Evolutionary conservation across 1,140 invertebrate genomes (phyloP).

Genomic region (Penaeus indicus): DNA sequence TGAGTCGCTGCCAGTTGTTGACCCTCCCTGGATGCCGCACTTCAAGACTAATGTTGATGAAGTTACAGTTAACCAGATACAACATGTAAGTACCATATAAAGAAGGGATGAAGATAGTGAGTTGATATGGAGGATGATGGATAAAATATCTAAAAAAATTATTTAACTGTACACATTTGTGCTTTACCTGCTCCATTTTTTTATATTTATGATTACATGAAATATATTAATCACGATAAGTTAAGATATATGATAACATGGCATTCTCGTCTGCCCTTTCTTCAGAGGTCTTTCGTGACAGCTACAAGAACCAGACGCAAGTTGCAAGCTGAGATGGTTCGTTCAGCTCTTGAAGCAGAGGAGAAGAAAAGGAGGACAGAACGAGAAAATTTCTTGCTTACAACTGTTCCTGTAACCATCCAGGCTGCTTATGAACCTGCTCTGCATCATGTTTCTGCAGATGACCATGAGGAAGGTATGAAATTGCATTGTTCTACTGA

Average conservation of each 20-base stretch:
- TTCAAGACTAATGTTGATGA: constrained; percentile 89
- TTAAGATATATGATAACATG: neutral
- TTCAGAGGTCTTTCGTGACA: constrained; percentile 93
- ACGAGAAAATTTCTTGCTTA: constrained; percentile 95
- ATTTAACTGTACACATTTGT: too few species aligned
- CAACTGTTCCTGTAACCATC: constrained; percentile 94
- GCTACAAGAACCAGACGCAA: constrained; percentile 98
- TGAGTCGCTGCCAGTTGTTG: constrained; percentile 92
- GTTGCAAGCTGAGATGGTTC: constrained; percentile 97
- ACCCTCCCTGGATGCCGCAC: constrained; percentile 97
- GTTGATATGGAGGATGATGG: too few species aligned
- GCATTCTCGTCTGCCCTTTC: constrained; percentile 64
- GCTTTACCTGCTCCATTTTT: too few species aligned
- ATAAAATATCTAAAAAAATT: too few species aligned
- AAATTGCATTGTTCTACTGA: neutral
- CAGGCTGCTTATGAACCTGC: constrained; percentile 97
- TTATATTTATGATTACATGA: too few species aligned
- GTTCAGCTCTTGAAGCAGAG: constrained; percentile 92
- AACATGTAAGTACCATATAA: constrained; percentile 86
- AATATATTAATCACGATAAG: neutral
- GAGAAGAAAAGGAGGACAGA: constrained; percentile 95
- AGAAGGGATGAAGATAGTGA: too few species aligned
- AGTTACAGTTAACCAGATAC: constrained; percentile 98
- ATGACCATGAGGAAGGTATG: constrained; percentile 85
- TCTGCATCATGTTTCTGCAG: constrained; percentile 84